A percentile compares a stretch with the other conserved stretches of the same genome.
phyloP scores from a whole-genome alignment of 2,888 invertebrate genomes.

The Palloptera scutellata region DNA sequence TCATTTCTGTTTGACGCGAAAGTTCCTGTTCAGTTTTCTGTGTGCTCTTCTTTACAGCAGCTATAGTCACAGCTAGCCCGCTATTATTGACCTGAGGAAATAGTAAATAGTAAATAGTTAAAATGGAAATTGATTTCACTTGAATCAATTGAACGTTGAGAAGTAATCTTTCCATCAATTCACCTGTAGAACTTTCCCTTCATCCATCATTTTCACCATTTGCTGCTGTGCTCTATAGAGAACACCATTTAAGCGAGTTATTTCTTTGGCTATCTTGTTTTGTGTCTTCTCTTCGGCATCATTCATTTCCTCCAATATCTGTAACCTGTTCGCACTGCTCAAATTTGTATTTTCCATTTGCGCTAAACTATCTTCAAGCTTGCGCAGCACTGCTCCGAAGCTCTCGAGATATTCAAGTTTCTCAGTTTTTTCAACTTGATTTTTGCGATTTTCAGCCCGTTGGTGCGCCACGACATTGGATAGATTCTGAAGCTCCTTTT shows the following conservation, averaged over 20 bases:
- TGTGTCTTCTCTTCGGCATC: constrained; percentile 54
- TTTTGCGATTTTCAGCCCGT: constrained; percentile 56
- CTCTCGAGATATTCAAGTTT: constrained; percentile 46
- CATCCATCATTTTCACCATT: constrained; percentile 50
- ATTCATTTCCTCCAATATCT: constrained; percentile 60
- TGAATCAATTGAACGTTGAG: background rate
- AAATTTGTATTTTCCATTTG: constrained; percentile 52
- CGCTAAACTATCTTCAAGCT: constrained; percentile 48
- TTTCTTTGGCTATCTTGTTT: constrained; percentile 52
- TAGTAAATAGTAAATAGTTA: constrained; percentile 2
- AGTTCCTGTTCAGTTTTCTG: constrained; percentile 63
- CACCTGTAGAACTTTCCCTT: constrained; percentile 49
- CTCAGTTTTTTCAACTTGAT: constrained; percentile 43
- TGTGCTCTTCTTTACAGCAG: constrained; percentile 44
- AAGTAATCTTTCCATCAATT: constrained; percentile 9
- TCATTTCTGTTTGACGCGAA: constrained; percentile 69
- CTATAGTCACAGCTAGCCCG: constrained; percentile 46
- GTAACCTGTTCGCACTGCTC: constrained; percentile 58
- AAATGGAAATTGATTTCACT: background rate
- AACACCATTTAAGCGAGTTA: constrained; percentile 53
- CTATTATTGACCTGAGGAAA: constrained; percentile 48
- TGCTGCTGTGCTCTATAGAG: constrained; percentile 58
- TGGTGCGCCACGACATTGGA: constrained; percentile 54
- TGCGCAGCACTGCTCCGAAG: constrained; percentile 40
- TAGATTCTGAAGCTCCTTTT: constrained; percentile 58